phyloP scores from a whole-genome alignment of 1,140 invertebrate genomes.

The Hyles vespertilio region DNA sequence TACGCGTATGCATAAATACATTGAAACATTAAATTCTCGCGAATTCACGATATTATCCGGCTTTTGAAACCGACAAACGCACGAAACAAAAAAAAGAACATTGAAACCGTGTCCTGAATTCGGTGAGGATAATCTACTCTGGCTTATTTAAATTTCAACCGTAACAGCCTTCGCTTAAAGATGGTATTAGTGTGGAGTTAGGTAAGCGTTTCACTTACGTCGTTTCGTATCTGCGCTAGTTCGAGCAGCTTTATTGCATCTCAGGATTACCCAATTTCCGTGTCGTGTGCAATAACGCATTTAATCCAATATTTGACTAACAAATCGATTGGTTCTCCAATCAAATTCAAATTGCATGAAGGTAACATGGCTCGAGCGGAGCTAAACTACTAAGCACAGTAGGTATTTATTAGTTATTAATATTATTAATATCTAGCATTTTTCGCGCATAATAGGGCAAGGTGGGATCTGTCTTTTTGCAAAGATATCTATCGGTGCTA shows the following conservation, averaged over 20 bases:
- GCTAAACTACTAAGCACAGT: too few relatives aligned
- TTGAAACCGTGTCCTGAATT: neutral
- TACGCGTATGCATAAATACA: too few relatives aligned
- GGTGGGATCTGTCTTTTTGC: too few relatives aligned
- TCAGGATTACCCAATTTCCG: slow-evolving; percentile 10
- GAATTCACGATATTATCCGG: slow-evolving; percentile 4
- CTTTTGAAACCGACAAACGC: slow-evolving; percentile 1
- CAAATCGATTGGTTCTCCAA: slow-evolving; percentile 2
- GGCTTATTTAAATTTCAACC: neutral
- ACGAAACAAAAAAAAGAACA: slow-evolving; percentile 6
- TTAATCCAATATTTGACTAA: slow-evolving; percentile 9
- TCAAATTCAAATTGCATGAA: too few relatives aligned
- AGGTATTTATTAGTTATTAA: too few relatives aligned
- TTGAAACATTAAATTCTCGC: neutral
- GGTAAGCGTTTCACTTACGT: neutral
- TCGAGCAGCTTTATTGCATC: slow-evolving; percentile 9
- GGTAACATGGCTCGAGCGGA: too few relatives aligned
- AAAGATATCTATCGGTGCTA: too few relatives aligned
- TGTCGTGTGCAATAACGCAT: slow-evolving; percentile 9
- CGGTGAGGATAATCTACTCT: neutral
- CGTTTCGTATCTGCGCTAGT: neutral
- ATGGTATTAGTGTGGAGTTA: neutral
- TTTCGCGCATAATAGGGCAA: too few relatives aligned
- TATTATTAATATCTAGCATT: too few relatives aligned
- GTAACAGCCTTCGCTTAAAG: neutral